Evolutionary conservation across 2,888 invertebrate genomes (phyloP), one percentile per base, ranked within the genome.

Genomic region (Chromoteleia sp.): DNA sequence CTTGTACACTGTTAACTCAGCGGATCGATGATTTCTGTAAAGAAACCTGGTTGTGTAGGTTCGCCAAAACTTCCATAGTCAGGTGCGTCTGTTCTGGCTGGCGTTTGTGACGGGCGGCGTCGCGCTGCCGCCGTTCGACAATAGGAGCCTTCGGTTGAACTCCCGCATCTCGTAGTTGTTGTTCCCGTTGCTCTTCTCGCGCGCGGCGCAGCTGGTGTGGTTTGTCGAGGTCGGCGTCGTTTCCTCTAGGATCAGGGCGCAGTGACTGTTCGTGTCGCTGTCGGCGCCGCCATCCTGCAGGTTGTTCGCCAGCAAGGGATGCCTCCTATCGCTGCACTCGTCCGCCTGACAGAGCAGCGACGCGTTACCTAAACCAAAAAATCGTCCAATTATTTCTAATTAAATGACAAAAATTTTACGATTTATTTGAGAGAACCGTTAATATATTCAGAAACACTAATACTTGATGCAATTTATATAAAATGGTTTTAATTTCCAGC

Each of bases 101-200:
- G 91, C 81, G 92, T 93, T 88, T 92, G 92, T 91, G 92, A 93
- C 87, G 91, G 93, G 85, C 92, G 93, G 79, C 92, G 92, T 85
- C 92, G 89, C 89, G 75, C 88, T 88, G 29, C 86, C 86, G 15
- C 90, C 89, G 70, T 89, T 91, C 73, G 90, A 89, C 75, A 90
- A 84, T 83, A 91, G 84, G 83, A 92, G 83, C 77, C 90, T 86
- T 54, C 91, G 85, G 73, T 93, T 95, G 88, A 96, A 93, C 92
- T 96, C 96, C 58, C 95, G 94, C 94, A 96, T 94, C 91, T 96
- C 96, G 92, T 96, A 96, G 89, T 95, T 96, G 92, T 96, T 96
- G 92, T 96, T 96, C 61, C 95, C 95, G 92, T 95, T 95, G 78
- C 94, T 94, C 90, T 94, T 95, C 82, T 94, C 94, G 33, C 92